Evolutionary conservation across 1,140 invertebrate species (phyloP).

Genomic region (Schlechtendalia chinensis): DNA sequence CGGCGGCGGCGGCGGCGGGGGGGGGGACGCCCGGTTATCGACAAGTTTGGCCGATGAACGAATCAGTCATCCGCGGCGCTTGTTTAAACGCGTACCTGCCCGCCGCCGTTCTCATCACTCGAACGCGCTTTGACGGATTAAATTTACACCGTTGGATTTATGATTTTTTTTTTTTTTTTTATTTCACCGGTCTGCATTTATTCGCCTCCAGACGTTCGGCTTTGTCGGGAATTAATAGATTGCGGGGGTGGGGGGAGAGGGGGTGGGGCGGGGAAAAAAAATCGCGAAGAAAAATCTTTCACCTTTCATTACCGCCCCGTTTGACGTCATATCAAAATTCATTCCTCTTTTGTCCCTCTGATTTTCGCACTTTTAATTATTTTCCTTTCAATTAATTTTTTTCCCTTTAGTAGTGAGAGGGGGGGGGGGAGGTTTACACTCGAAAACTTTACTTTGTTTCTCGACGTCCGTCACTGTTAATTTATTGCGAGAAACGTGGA

Average conservation of each 20-base stretch:
- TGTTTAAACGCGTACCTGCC: conserved; percentile 28
- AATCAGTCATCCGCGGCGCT: conserved; percentile 47
- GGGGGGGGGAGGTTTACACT: too few relatives aligned
- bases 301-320: conserved; percentile 46
- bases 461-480: conserved; percentile 48
- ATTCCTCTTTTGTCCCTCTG: conserved; percentile 49
- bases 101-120: conserved; percentile 43
- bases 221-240: conserved; percentile 49
- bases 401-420: too few relatives aligned
- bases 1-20: conserved; percentile 27
- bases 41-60: conserved; percentile 47
- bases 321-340: conserved; percentile 50
- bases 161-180: too few relatives aligned
- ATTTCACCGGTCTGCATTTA: conserved; percentile 24
- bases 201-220: conserved; percentile 26
- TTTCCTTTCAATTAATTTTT: conserved; percentile 50
- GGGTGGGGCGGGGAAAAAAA: not conserved
- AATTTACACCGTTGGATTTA: conserved; percentile 46
- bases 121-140: conserved; percentile 43
- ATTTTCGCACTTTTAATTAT: conserved; percentile 49
- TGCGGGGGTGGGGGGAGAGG: not conserved
- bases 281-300: conserved; percentile 42
- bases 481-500: conserved; percentile 28
- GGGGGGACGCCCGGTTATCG: conserved; percentile 35
- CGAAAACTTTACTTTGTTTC: conserved; percentile 47